Conservation (phyloP, 2,113 vertebrate species). For the Charadrius vociferus region DNA sequence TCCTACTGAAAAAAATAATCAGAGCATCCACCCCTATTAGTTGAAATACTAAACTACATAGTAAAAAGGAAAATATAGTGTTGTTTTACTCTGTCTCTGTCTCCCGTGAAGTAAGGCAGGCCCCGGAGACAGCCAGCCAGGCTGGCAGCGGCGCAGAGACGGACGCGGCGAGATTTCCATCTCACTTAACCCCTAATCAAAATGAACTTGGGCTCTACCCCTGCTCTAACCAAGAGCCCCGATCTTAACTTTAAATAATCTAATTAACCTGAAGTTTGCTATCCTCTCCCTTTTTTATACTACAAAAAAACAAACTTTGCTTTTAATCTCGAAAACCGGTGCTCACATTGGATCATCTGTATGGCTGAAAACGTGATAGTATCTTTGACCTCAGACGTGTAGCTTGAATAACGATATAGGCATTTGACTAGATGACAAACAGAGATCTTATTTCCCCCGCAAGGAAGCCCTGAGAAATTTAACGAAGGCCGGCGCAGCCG, state of each 20-base stretch:
- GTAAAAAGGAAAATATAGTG: background rate
- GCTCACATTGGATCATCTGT: background rate
- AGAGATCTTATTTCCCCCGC: slow-evolving; percentile 14
- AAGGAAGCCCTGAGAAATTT: background rate
- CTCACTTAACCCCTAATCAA: background rate
- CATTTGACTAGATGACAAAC: slow-evolving; percentile 8
- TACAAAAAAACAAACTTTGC: background rate
- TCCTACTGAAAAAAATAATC: background rate
- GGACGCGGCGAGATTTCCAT: background rate
- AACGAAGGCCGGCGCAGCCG: background rate
- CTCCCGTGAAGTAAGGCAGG: background rate
- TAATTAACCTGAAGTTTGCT: background rate
- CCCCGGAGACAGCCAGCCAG: background rate
- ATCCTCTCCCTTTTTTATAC: background rate
- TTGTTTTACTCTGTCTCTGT: background rate
- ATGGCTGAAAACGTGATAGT: background rate
- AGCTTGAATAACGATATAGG: background rate
- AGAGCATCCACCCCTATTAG: background rate
- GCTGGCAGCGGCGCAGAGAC: background rate
- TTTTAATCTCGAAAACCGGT: background rate
- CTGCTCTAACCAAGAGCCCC: background rate
- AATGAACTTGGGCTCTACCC: background rate
- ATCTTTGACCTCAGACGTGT: background rate
- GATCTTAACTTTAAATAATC: background rate
- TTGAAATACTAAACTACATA: background rate